Evolutionary conservation across 2,797 vertebrate species (phyloP).

Genomic region (Lates japonicus): DNA sequence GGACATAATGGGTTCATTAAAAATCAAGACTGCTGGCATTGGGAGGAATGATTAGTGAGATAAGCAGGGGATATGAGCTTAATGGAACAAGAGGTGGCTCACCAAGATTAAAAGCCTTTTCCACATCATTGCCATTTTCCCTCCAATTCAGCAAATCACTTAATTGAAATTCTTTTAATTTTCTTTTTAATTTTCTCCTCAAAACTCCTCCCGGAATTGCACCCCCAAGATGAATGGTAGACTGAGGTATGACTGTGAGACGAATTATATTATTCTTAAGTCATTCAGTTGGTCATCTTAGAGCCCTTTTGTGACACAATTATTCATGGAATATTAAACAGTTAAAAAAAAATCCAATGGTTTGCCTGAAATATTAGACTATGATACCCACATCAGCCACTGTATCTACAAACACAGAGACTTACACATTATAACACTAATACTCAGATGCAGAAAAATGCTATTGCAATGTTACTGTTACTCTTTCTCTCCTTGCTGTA

Average conservation of each 20-base stretch:
- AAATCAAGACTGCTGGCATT: conserved; percentile 78
- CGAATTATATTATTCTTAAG: conserved; percentile 61
- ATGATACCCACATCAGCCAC: conserved; percentile 1
- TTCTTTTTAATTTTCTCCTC: conserved; percentile 80
- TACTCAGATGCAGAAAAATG: not conserved
- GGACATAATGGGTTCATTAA: conserved; percentile 80
- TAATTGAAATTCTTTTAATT: conserved; percentile 87
- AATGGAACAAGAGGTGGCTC: conserved; percentile 84
- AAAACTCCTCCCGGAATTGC: conserved; percentile 76
- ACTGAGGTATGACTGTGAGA: conserved; percentile 60
- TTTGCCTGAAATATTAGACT: conserved; percentile 29
- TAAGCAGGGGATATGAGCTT: conserved; percentile 83
- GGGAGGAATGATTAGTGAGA: conserved; percentile 86
- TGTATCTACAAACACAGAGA: not conserved
- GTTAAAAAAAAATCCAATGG: conserved; percentile 27
- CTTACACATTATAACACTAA: not conserved
- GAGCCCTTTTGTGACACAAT: conserved; percentile 38
- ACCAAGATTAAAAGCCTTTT: conserved; percentile 86
- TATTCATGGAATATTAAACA: conserved; percentile 32
- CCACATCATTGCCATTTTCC: conserved; percentile 81
- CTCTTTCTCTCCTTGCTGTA: conserved; percentile 3
- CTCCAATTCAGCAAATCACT: conserved; percentile 80
- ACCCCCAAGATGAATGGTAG: conserved; percentile 64
- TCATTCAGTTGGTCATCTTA: conserved; percentile 48
- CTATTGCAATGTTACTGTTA: not conserved